A percentile compares a stretch with the other conserved stretches of the same genome.
These are phyloP conservation scores for Perca flavescens DNA, from an alignment of 2,113 vertebrate genomes.

Conservation along the genomic window DNA sequence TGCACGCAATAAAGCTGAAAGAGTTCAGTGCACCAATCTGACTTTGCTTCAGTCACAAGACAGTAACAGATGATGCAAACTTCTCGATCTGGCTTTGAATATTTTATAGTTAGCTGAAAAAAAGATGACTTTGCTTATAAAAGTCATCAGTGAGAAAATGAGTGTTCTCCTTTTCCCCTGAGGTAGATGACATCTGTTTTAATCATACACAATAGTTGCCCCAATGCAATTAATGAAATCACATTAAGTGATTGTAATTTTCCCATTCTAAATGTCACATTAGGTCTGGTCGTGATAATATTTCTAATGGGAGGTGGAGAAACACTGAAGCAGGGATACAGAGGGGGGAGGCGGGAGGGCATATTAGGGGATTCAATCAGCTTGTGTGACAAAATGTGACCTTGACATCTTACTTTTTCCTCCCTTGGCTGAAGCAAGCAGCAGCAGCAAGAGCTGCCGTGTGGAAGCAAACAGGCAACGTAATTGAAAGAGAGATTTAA, in stretches of 20 bases:
- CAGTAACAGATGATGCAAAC: slow-evolving; percentile 12
- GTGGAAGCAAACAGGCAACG: slow-evolving; percentile 41
- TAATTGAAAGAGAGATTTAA: slow-evolving; percentile 69
- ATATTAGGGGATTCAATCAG: slow-evolving; percentile 75
- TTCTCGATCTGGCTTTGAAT: slow-evolving; percentile 12
- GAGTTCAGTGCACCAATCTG: slow-evolving; percentile 13
- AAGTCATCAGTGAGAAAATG: slow-evolving; percentile 29
- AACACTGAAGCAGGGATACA: slow-evolving; percentile 27
- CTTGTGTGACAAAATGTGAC: slow-evolving; percentile 67
- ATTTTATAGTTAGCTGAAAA: slow-evolving; percentile 17
- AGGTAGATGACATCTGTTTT: slow-evolving; percentile 66
- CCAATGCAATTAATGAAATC: slow-evolving; percentile 73
- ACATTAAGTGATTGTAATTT: slow-evolving; percentile 71
- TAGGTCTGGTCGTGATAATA: slow-evolving; percentile 69
- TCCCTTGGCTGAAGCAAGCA: slow-evolving; percentile 30
- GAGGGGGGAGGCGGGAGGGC: slow-evolving; percentile 8
- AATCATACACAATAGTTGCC: slow-evolving; percentile 63
- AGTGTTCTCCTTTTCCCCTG: slow-evolving; percentile 33
- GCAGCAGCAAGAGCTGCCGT: slow-evolving; percentile 3
- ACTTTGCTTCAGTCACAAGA: slow-evolving; percentile 13
- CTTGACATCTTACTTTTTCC: slow-evolving; percentile 64
- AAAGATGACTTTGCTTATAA: slow-evolving; percentile 13
- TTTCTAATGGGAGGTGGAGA: slow-evolving; percentile 65
- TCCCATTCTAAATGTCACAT: slow-evolving; percentile 74
- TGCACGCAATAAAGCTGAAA: slow-evolving; percentile 26